Evolutionary conservation across 1,140 invertebrate genomes (phyloP).

Genomic region (Caerostris darwini): DNA sequence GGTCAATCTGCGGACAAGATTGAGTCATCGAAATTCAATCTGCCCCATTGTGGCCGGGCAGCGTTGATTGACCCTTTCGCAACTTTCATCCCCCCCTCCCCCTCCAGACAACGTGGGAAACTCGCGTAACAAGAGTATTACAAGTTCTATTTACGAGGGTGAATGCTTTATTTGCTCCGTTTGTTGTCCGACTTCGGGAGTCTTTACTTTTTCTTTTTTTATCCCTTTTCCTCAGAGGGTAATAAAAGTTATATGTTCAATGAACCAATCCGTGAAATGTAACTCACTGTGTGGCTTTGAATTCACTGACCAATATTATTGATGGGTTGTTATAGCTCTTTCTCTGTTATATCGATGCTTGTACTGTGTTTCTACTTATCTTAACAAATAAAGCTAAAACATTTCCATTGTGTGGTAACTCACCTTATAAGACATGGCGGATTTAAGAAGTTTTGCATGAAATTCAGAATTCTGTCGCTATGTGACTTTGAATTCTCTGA

Average conservation of each 20-base stretch:
- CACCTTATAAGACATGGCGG: no score
- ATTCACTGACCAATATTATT: no score
- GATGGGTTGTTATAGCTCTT: no score
- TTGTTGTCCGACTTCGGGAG: not conserved
- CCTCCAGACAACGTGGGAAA: not conserved
- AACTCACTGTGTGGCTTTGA: no score
- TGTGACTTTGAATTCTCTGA: no score
- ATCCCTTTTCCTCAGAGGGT: not conserved
- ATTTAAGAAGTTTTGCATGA: no score
- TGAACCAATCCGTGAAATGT: no score
- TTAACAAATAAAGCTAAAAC: no score
- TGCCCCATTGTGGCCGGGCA: slow-evolving; percentile 41
- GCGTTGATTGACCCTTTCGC: slow-evolving; percentile 59
- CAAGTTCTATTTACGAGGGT: slow-evolving; percentile 6
- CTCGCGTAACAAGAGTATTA: slow-evolving; percentile 26
- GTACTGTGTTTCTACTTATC: no score
- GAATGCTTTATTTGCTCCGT: slow-evolving; percentile 26
- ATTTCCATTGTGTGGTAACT: no score
- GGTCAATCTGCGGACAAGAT: slow-evolving; percentile 62
- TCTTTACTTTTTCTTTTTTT: not conserved
- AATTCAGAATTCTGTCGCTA: no score
- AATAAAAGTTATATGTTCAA: not conserved
- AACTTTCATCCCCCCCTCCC: slow-evolving; percentile 6
- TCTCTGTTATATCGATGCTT: no score
- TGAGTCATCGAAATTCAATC: slow-evolving; percentile 75